Conservation (phyloP, 2,888 invertebrate genomes). For the Caenorhabditis virilis region DNA sequence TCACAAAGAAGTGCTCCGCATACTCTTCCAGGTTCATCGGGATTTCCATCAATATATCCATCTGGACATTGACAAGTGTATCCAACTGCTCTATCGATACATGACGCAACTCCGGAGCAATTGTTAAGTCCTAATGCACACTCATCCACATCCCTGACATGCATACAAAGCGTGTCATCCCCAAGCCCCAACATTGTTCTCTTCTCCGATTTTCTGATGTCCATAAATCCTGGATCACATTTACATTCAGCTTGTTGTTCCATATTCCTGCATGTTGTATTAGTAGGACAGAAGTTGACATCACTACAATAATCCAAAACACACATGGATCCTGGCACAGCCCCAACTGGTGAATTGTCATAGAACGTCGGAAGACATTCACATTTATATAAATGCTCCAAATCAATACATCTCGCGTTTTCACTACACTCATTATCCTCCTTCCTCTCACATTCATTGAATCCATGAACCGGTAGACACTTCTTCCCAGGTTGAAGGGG, state of each 20-base stretch:
- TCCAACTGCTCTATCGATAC: constrained; percentile 63
- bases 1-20: constrained; percentile 66
- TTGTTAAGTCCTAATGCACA: constrained; percentile 68
- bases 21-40: constrained; percentile 63
- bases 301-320: constrained; percentile 67
- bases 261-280: constrained; percentile 88
- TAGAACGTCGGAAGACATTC: constrained; percentile 65
- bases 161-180: constrained; percentile 61
- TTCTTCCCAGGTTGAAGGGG: constrained; percentile 64
- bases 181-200: constrained; percentile 55
- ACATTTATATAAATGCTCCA: constrained; percentile 67
- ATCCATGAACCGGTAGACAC: constrained; percentile 63
- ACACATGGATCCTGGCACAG: constrained; percentile 57
- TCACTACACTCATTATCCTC: constrained; percentile 59
- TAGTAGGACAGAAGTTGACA: constrained; percentile 82
- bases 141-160: constrained; percentile 65
- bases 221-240: constrained; percentile 87
- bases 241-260: constrained; percentile 88
- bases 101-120: constrained; percentile 67
- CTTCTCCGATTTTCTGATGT: constrained; percentile 61
- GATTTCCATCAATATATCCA: constrained; percentile 66
- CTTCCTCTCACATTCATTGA: constrained; percentile 66
- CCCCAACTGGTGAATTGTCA: constrained; percentile 62
- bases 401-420: constrained; percentile 67
- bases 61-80: constrained; percentile 67